Evolutionary conservation across 2,888 invertebrate species (phyloP), one percentile per base, ranked within the genome.

Genomic region (Phortica okadai): DNA sequence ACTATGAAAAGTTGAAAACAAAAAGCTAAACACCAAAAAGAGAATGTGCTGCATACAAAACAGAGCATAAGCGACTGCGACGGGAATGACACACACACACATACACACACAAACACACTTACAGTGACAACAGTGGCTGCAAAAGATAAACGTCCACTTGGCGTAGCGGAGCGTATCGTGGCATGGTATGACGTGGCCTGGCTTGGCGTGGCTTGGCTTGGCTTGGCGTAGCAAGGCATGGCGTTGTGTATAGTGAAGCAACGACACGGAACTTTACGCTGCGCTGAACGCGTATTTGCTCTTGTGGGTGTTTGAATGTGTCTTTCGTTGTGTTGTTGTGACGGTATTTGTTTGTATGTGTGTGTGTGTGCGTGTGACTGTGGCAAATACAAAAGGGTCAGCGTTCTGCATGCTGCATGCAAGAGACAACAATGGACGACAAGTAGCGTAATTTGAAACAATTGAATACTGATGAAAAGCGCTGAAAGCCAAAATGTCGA

Each of bases 81-180:
- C 62, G 62, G 21, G 21, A 1, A 62, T 4, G 62, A 62, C 25
- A 72, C 72, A 11, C 21, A 11, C 72, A 54, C 73, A 21, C 33
- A 14, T 25, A 73, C 44, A 59, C 44, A 73, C 42, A 44, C 44
- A 16, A 59, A 62, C 45, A 59, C 33, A 56, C 16, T 33, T 54
- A 74, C 66, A 62, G 42, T 41, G 80, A 76, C 66, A 79, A 84
- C 80, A 85, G 83, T 86, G 86, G 78, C 84, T 87, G 87, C 84
- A 87, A 82, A 87, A 88, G 85, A 85, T 87, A 85, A 87, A 85
- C 86, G 87, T 81, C 85, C 85, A 87, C 85, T 85, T 87, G 86
- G 82, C 64, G 66, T 54, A 33, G 33, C 33, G 4, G 33, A 33
- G 33, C 33, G 33, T 33, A 33, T 2, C 33, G 33, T 33, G 33